A percentile compares a stretch with the other conserved stretches of the same genome.
These are phyloP conservation scores for Lampris incognitus DNA, from an alignment of 2,113 vertebrate genomes.

Conservation along the genomic window DNA sequence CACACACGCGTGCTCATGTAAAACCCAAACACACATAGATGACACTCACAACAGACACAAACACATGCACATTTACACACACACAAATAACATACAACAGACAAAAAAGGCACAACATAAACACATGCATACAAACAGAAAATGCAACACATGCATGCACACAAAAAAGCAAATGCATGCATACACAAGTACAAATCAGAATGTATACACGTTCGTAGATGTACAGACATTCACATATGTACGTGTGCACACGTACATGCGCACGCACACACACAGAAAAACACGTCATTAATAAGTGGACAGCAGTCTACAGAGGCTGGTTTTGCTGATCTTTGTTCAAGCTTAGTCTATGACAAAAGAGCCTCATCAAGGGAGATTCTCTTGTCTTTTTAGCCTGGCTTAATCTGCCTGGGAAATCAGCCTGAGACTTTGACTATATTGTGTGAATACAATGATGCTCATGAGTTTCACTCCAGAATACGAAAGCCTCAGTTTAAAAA, in stretches of 20 bases:
- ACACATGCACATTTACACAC: slow-evolving; percentile 9
- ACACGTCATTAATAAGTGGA: slow-evolving; percentile 44
- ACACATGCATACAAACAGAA: neutral
- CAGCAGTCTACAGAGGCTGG: slow-evolving; percentile 35
- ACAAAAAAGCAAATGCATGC: neutral
- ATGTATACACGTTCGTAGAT: no score
- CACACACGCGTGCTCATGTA: neutral
- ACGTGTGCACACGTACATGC: neutral
- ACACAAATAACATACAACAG: neutral
- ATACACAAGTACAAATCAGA: no score
- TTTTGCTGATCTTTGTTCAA: slow-evolving; percentile 56
- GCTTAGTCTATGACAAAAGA: slow-evolving; percentile 54
- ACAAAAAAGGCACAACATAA: neutral
- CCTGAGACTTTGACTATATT: slow-evolving; percentile 44
- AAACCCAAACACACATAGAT: neutral
- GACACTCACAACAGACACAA: neutral
- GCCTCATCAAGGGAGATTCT: slow-evolving; percentile 48
- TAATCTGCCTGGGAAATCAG: slow-evolving; percentile 73
- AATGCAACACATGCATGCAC: neutral
- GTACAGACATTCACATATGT: no score
- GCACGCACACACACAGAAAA: neutral
- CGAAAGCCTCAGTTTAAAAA: slow-evolving; percentile 32
- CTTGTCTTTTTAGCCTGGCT: slow-evolving; percentile 47
- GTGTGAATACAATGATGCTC: slow-evolving; percentile 55
- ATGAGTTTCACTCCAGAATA: slow-evolving; percentile 60